Evolutionary conservation across 2,113 vertebrate genomes (phyloP), one percentile per base, ranked within the genome.

Genomic region (Zapornia atra): DNA sequence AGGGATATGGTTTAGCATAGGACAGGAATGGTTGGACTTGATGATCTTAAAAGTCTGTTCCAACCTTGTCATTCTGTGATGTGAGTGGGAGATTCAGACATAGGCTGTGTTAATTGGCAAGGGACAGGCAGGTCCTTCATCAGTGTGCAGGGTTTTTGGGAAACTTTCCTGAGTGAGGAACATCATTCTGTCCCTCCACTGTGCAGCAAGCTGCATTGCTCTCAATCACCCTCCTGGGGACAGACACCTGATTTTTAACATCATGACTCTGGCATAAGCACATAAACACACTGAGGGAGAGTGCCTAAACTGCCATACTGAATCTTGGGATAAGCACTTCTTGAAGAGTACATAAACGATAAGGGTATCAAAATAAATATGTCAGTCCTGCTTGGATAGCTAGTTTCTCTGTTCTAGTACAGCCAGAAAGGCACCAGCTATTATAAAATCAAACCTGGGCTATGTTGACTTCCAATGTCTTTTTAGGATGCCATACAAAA

Each of bases 401-500:
- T 56, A 36, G 36, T 68, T 92, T 68, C 56, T 61, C 9, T 59
- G 29, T 88, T 89, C 72, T 66, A 72, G 60, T 7, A 2, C 36
- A 95, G 77, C 59, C 92, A 86, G 82, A 92, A 92, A 36, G 70
- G 63, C 65, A 75, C 2, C 29, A 82, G 72, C 64, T 91, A 92
- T 85, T 96, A 44, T 56, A 83, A 88, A 92, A 90, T 64, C 48
- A 73, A 82, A 84, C 16, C 9, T 69, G 78, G 51, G 26, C 56
- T 88, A 36, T 28, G 48, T 68, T 80, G 82, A 82, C 77, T 90
- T 92, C 82, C 85, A 86, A 90, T 63, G 82, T 93, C 48, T 69
- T 96, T 94, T 94, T 78, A 95, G 71, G 75, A 88, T 60, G 61
- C 20, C 33, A 53, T 53, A 68, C 31, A 92, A 88, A 94, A 94